Evolutionary conservation across 2,888 invertebrate species (phyloP), one percentile per base, ranked within the genome.

Genomic region (Spisula solida): DNA sequence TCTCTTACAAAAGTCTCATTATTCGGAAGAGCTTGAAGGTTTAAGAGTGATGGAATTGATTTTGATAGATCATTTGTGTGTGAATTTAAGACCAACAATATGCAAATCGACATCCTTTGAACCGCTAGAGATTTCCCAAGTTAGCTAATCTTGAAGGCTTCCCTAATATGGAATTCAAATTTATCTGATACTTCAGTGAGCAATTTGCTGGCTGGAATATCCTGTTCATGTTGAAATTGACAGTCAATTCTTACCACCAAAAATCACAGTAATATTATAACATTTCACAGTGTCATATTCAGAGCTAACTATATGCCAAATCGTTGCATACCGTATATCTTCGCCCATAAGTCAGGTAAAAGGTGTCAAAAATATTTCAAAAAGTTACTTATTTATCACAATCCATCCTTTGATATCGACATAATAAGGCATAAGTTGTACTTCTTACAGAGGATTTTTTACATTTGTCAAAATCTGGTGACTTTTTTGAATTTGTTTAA

Each of bases 101-200:
- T 75, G 75, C 75, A 75, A 75, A 75, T 75, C 51, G 34, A 75
- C 75, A 75, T 75, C 75, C 75, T 34, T 75, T 75, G 75, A 34
- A 75, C 31, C 75, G 31, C 75, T 2, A 18, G 75, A 75, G 75
- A 75, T 31, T 75, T 16, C 29, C 75, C 31, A 31, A 75, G 25
- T 75, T 31, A 75, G 34, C 75, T 75, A 25, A 34, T 75, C 25
- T 75, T 31, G 25, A 31, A 31, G 25, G 6, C 60, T n/a, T 66
- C 25, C 60, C 60, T 12, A 66, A 66, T 34, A 75, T 75, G 75
- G 75, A 75, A 75, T 75, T 75, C 31, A 16, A 75, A 31, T 75
- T 75, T 34, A 75, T 75, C 75, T 34, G 0, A 75, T 34, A 31
- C 75, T 66, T 25, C 12, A 25, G 60, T 6, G 60, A 66, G 60